Evolutionary conservation across 2,113 vertebrate genomes (phyloP).

Genomic region (Todiramphus saurophagus): DNA sequence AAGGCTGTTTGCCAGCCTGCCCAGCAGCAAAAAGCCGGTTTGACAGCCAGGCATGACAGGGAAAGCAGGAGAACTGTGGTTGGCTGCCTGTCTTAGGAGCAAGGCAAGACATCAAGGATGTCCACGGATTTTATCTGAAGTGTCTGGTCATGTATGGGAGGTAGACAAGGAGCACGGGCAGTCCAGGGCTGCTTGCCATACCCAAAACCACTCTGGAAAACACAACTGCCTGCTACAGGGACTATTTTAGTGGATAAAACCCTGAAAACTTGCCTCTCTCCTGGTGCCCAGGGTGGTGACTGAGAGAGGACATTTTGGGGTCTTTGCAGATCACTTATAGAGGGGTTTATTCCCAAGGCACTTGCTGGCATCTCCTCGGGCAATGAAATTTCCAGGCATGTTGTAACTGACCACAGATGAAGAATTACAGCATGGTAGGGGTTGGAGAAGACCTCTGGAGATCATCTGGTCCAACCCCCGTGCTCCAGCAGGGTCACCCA

Average conservation of each 20-base stretch:
- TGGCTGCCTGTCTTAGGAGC: neutral
- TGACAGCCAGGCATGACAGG: neutral
- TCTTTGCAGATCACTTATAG: neutral
- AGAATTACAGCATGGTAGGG: too few relatives aligned
- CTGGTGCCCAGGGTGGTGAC: fast-evolving
- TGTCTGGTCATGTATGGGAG: fast-evolving
- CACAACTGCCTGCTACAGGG: neutral
- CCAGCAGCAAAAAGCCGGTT: neutral
- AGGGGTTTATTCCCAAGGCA: neutral
- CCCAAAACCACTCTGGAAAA: neutral
- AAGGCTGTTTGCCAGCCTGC: neutral
- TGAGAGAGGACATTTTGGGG: fast-evolving
- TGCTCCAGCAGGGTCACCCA: too few relatives aligned
- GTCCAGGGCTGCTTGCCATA: neutral
- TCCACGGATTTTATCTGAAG: neutral
- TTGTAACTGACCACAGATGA: neutral
- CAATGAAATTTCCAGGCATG: neutral
- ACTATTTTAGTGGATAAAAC: neutral
- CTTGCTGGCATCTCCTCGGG: neutral
- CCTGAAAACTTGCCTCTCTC: neutral
- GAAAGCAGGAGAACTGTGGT: neutral
- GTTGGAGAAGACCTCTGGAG: too few relatives aligned
- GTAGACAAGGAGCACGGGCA: fast-evolving
- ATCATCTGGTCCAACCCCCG: too few relatives aligned
- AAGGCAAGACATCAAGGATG: neutral